Percentiles rank a stretch among this genome's conserved stretches.
phyloP scores from a whole-genome alignment of 2,113 vertebrate genomes.

The Chamaetylas fuelleborni region DNA sequence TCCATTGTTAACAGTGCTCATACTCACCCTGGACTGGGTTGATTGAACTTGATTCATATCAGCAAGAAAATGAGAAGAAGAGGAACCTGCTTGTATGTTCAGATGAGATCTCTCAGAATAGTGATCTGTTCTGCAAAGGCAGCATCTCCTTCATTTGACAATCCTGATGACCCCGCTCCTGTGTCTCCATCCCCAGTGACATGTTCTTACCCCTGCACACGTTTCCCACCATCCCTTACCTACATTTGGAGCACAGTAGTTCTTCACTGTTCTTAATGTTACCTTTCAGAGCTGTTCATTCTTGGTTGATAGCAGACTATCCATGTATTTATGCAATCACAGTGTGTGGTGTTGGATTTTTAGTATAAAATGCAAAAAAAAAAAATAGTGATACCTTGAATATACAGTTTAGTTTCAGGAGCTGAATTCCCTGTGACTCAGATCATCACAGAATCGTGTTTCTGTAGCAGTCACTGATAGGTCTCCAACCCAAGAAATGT shows the following conservation, averaged over 20 bases:
- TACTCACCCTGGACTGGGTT: not conserved
- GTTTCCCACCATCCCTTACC: not conserved
- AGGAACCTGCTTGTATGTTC: not conserved
- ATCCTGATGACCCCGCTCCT: not conserved
- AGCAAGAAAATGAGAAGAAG: not conserved
- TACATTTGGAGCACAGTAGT: not conserved
- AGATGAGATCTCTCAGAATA: not conserved
- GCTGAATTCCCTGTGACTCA: not conserved
- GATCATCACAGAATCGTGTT: not conserved
- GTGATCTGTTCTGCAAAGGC: not conserved
- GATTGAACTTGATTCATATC: not conserved
- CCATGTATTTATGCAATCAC: not conserved
- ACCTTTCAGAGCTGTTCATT: not conserved
- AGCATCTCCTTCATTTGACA: not conserved
- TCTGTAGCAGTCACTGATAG: not conserved
- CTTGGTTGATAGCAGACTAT: not conserved
- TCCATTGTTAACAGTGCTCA: not conserved
- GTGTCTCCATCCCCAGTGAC: not conserved
- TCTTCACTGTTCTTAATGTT: not conserved
- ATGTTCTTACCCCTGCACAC: not conserved
- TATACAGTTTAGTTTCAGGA: not conserved
- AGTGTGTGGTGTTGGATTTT: not conserved
- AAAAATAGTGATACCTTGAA: not conserved
- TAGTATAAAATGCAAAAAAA: not conserved
- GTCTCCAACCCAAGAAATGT: not conserved